phyloP scores from a whole-genome alignment of 2,797 vertebrate genomes.

The Rhodeus uyekii region DNA sequence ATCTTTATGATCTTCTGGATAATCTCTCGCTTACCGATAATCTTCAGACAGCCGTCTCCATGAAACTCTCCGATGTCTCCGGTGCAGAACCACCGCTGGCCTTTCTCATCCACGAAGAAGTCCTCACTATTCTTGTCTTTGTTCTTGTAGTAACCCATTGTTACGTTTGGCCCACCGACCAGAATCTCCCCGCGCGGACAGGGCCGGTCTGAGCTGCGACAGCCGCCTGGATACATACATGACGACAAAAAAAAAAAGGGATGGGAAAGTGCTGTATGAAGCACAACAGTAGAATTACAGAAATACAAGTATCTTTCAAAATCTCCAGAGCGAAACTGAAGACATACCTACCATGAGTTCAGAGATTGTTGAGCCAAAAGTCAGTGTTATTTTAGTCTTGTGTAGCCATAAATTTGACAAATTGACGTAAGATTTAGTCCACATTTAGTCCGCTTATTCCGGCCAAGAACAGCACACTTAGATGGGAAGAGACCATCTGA shows the following conservation, averaged over 20 bases:
- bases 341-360: background rate
- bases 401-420: background rate
- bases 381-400: background rate
- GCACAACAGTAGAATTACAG: background rate
- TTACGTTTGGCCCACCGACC: conserved; percentile 90
- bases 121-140: conserved; percentile 80
- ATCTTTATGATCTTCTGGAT: background rate
- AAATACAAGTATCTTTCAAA: background rate
- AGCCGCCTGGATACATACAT: conserved; percentile 74
- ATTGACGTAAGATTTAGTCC: background rate
- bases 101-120: conserved; percentile 86
- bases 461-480: background rate
- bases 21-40: conserved; percentile 80
- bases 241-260: background rate
- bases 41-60: conserved; percentile 90
- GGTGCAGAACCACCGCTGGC: conserved; percentile 93
- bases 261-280: background rate
- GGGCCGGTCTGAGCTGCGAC: conserved; percentile 87
- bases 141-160: conserved; percentile 94
- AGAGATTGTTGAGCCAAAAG: background rate
- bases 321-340: background rate
- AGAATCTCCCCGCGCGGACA: conserved; percentile 92
- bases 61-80: conserved; percentile 95
- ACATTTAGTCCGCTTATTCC: background rate
- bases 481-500: background rate